Percentiles rank a stretch among this genome's conserved stretches.
Evolutionary conservation across 2,797 vertebrate genomes (phyloP).

Genomic region (Clangula hyemalis): DNA sequence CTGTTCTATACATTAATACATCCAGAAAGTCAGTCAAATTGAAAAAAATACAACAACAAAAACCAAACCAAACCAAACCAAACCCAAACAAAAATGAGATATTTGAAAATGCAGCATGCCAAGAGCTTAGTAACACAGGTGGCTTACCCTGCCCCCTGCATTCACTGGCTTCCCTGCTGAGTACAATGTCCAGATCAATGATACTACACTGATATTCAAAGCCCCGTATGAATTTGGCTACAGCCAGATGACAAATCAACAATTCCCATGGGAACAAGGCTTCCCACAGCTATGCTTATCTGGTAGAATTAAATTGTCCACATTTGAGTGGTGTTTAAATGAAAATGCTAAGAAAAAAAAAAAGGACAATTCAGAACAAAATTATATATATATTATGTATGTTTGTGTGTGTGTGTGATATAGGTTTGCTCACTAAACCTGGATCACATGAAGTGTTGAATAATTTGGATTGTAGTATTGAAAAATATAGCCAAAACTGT

Average conservation of each 20-base stretch:
- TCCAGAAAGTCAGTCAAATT: background rate
- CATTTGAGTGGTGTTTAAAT: constrained; percentile 38
- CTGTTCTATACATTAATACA: background rate
- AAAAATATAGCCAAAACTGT: constrained; percentile 20
- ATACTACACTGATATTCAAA: background rate
- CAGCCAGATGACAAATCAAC: background rate
- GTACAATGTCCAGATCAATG: background rate
- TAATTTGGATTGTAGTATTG: constrained; percentile 4
- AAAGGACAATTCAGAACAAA: background rate
- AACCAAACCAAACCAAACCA: background rate
- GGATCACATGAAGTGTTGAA: rapidly evolving
- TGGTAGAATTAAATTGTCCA: background rate
- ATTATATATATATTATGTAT: background rate
- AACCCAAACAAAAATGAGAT: background rate
- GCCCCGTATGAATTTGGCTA: background rate
- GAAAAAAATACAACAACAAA: background rate
- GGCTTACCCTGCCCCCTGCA: rapidly evolving
- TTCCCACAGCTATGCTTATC: constrained; percentile 1
- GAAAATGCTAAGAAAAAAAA: background rate
- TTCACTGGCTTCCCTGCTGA: background rate
- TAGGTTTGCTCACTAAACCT: background rate
- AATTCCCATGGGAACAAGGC: background rate
- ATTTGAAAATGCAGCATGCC: background rate
- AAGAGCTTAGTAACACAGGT: background rate
- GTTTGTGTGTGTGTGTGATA: background rate